These are phyloP conservation scores for Epizoanthus illoricatus DNA, from an alignment of 92 coral and sea anemone species.

Conservation along the genomic window DNA sequence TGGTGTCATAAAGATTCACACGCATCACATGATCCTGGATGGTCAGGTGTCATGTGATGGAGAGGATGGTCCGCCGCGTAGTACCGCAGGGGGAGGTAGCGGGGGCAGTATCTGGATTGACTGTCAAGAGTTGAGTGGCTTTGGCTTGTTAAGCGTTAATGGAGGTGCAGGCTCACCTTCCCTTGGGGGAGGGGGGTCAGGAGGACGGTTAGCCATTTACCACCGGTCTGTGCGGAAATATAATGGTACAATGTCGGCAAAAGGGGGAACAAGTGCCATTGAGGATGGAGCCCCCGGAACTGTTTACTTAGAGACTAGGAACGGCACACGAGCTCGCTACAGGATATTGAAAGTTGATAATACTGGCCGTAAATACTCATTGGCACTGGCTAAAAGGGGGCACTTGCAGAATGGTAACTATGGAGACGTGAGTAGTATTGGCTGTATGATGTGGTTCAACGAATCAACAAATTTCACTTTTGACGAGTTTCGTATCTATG, in stretches of 20 bases:
- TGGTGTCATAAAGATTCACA: constrained; percentile 58
- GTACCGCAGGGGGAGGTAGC: constrained; percentile 73
- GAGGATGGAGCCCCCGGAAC: constrained; percentile 77
- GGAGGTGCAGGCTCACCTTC: constrained; percentile 70
- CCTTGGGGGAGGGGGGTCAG: constrained; percentile 74
- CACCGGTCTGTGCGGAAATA: constrained; percentile 63
- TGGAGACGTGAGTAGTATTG: constrained; percentile 50
- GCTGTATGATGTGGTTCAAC: constrained; percentile 62
- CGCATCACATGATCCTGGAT: constrained; percentile 64
- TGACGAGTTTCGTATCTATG: constrained; percentile 67
- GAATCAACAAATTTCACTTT: constrained; percentile 53
- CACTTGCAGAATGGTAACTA: constrained; percentile 60
- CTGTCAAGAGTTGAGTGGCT: constrained; percentile 66
- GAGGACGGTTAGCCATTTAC: constrained; percentile 67
- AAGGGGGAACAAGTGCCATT: constrained; percentile 57
- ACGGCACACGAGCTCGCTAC: constrained; percentile 47
- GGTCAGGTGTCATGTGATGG: constrained; percentile 69
- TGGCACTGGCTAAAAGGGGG: constrained; percentile 52
- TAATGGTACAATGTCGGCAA: constrained; percentile 73
- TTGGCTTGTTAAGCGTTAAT: constrained; percentile 57
- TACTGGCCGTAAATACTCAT: constrained; percentile 56
- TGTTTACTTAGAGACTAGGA: constrained; percentile 64
- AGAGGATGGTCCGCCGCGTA: constrained; percentile 57
- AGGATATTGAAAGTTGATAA: constrained; percentile 57
- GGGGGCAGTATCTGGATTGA: constrained; percentile 77